Conservation (phyloP, 1,140 invertebrate genomes). For the Drosophila pseudoobscura region DNA sequence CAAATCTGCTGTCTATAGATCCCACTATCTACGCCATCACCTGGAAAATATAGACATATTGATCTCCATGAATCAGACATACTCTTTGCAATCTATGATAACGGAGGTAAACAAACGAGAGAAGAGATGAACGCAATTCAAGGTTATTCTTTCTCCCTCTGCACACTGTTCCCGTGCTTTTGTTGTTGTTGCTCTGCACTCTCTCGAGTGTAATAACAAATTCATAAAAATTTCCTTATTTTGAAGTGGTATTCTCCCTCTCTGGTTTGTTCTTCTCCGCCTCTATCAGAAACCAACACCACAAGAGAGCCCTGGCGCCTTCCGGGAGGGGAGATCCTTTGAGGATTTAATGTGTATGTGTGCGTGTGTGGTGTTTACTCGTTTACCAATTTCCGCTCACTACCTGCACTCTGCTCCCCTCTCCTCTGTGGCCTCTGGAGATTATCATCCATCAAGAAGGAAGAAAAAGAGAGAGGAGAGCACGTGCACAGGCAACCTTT, state of each 20-base stretch:
- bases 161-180: no score
- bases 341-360: conserved; percentile 14
- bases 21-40: no score
- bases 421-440: conserved; percentile 5
- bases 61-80: not conserved
- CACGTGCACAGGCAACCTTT: conserved; percentile 43
- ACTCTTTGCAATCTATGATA: no score
- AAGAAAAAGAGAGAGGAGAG: conserved; percentile 9
- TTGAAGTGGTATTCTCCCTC: conserved; percentile 29
- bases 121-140: not conserved
- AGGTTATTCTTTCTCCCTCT: conserved; percentile 13
- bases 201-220: conserved; percentile 43
- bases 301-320: conserved; percentile 23
- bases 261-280: no score
- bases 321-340: conserved; percentile 33
- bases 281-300: not conserved
- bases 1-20: no score
- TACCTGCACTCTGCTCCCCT: conserved; percentile 26
- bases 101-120: conserved; percentile 25
- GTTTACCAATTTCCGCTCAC: conserved; percentile 51
- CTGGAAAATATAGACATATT: no score
- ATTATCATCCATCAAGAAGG: conserved; percentile 22
- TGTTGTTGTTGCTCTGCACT: conserved; percentile 17
- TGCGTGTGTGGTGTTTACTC: not conserved
- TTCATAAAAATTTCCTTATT: conserved; percentile 42